phyloP scores from a whole-genome alignment of 2,113 vertebrate genomes.

The Herpetotheres cachinnans region DNA sequence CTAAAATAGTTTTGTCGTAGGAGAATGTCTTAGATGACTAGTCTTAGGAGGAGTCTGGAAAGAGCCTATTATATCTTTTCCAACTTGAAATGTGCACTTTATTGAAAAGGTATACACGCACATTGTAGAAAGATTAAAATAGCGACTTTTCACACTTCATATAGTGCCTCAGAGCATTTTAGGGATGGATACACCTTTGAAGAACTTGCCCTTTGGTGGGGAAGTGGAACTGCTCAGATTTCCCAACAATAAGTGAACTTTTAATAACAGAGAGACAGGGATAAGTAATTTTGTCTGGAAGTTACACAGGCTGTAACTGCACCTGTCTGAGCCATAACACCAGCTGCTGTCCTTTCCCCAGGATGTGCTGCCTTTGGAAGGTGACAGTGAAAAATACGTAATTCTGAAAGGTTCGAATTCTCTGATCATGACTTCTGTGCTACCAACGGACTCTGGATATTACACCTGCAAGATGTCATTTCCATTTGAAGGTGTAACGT shows the following conservation, averaged over 20 bases:
- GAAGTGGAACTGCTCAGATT: background rate
- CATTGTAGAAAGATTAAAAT: background rate
- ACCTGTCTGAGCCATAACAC: background rate
- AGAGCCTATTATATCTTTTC: background rate
- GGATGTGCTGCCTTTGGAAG: slow-evolving; percentile 63
- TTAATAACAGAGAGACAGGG: background rate
- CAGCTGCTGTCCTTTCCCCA: background rate
- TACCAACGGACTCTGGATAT: slow-evolving; percentile 69
- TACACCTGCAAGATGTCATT: slow-evolving; percentile 81
- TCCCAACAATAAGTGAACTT: background rate
- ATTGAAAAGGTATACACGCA: background rate
- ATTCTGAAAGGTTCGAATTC: background rate
- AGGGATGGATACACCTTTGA: background rate
- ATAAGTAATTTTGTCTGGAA: background rate
- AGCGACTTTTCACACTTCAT: background rate
- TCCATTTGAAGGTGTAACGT: slow-evolving; percentile 51
- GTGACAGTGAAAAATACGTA: background rate
- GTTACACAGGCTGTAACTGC: background rate
- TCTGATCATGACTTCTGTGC: slow-evolving; percentile 72
- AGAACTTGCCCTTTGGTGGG: background rate
- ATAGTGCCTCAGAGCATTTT: background rate
- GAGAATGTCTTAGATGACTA: background rate
- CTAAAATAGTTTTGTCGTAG: background rate
- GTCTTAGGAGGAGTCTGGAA: background rate
- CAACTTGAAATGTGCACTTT: background rate